phyloP scores from a whole-genome alignment of 2,113 vertebrate species.

The Hemichromis elongatus region DNA sequence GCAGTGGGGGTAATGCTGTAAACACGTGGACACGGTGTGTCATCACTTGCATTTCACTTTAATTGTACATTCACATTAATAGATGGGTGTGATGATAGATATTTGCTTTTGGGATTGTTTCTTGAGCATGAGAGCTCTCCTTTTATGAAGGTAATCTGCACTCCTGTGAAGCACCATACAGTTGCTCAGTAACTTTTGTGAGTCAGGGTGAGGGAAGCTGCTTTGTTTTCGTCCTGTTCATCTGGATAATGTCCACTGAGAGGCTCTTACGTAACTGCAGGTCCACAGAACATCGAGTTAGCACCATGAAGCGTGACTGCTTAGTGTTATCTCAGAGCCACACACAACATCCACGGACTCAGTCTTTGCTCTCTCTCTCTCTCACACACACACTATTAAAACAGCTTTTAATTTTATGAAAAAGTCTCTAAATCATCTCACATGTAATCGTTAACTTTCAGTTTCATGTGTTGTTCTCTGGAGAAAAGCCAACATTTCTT shows the following conservation, averaged over 20 bases:
- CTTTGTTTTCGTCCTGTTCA: conserved; percentile 64
- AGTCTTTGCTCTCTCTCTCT: not conserved
- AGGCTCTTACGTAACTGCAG: conserved; percentile 57
- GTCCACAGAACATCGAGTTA: conserved; percentile 49
- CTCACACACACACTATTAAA: not conserved
- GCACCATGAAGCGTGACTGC: conserved; percentile 45
- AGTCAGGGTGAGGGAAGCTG: conserved; percentile 36
- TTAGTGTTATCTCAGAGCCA: conserved; percentile 23
- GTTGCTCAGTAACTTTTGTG: conserved; percentile 26
- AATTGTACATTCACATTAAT: not conserved
- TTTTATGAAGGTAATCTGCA: not conserved
- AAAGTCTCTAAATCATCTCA: not conserved
- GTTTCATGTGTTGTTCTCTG: not conserved
- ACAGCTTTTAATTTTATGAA: not conserved
- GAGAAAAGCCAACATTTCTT: not conserved
- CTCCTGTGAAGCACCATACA: not conserved
- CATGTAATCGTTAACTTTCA: not conserved
- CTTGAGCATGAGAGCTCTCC: not conserved
- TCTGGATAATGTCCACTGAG: conserved; percentile 59
- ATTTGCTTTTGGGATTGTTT: not conserved
- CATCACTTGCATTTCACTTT: not conserved
- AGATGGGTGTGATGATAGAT: not conserved
- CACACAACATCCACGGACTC: not conserved
- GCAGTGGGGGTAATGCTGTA: conserved; percentile 13
- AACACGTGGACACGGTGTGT: conserved; percentile 59